A percentile compares a stretch with the other conserved stretches of the same genome.
These are phyloP conservation scores for Garrulus glandarius DNA, from an alignment of 2,797 vertebrate genomes.

Conservation along the genomic window DNA sequence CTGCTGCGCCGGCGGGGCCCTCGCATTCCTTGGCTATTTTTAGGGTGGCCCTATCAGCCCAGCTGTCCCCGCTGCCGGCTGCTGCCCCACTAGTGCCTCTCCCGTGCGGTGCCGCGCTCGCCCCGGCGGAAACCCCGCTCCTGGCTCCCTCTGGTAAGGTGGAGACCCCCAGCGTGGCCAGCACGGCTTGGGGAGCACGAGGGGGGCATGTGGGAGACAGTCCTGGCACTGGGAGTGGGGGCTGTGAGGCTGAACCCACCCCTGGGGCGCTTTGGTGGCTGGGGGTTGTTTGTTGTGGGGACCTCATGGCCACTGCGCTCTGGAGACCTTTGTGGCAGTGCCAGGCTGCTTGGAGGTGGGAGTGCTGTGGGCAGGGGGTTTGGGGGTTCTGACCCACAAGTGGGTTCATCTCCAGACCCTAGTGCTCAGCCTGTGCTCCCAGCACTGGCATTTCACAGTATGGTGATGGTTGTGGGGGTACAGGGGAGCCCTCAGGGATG, in stretches of 20 bases:
- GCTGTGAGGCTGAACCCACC: background rate
- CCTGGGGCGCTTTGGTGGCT: background rate
- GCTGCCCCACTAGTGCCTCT: constrained; percentile 19
- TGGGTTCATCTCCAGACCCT: background rate
- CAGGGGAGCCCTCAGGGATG: background rate
- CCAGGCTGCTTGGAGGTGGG: background rate
- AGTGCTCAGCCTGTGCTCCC: accelerated
- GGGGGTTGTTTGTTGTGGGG: background rate
- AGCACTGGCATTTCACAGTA: accelerated
- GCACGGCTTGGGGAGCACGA: accelerated
- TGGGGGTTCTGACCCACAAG: background rate
- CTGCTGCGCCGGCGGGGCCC: constrained; percentile 39
- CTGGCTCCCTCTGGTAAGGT: constrained; percentile 34
- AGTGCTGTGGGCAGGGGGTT: accelerated
- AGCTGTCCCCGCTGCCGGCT: constrained; percentile 83
- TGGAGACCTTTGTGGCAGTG: background rate
- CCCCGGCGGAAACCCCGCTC: background rate
- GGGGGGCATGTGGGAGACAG: background rate
- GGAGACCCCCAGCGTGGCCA: background rate
- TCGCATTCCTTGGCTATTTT: constrained; percentile 86
- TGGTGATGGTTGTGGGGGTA: accelerated
- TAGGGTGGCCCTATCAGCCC: constrained; percentile 83
- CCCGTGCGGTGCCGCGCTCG: background rate
- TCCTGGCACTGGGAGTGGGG: background rate
- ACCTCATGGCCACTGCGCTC: accelerated